A percentile compares a stretch with the other conserved stretches of the same genome.
Conservation (phyloP, 2,797 vertebrate species). For the Pteronotus mesoamericanus region DNA sequence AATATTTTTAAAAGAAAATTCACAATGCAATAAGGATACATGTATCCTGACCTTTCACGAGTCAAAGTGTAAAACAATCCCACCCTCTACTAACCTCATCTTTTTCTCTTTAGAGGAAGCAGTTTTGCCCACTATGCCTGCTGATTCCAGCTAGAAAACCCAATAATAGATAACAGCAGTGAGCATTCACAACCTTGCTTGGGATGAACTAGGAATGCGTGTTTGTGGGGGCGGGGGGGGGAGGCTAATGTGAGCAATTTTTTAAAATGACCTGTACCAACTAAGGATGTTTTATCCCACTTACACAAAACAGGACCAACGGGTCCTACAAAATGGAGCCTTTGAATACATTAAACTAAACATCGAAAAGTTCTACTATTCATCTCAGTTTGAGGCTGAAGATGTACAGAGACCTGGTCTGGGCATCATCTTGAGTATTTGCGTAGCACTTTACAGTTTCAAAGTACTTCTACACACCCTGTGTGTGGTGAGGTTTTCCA, state of each 20-base stretch:
- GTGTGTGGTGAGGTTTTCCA: neutral
- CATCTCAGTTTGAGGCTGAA: neutral
- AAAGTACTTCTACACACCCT: neutral
- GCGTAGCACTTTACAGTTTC: neutral
- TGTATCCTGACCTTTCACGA: neutral
- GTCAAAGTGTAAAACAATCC: neutral
- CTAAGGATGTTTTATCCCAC: neutral
- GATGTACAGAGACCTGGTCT: neutral
- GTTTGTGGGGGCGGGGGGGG: too few species aligned
- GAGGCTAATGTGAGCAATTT: neutral
- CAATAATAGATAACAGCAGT: neutral
- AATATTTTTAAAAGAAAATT: slow-evolving; percentile 27
- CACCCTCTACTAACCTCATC: neutral
- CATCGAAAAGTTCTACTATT: neutral
- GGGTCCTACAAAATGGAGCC: neutral
- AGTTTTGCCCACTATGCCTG: neutral
- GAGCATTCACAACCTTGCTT: neutral
- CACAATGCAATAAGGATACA: neutral
- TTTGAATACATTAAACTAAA: neutral
- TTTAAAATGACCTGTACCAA: neutral
- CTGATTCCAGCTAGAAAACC: neutral
- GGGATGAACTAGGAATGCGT: neutral
- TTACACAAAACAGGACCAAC: neutral
- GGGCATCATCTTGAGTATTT: neutral
- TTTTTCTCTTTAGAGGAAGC: neutral